Conservation (phyloP, 92 coral and sea anemone genomes). For the Actinernus sp. region DNA sequence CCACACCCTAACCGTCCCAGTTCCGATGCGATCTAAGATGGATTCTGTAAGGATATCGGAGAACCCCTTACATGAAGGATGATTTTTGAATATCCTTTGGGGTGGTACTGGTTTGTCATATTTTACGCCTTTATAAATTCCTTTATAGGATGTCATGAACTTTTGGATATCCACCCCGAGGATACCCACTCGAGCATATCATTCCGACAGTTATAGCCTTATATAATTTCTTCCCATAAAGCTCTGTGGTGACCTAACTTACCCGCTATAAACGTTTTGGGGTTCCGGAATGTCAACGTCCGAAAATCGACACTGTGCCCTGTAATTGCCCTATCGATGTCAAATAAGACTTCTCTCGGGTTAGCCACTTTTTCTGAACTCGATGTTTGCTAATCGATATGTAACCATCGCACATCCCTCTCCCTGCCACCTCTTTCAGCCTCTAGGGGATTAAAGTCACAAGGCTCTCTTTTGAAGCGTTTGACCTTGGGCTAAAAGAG, state of each 20-base stretch:
- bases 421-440: too few species aligned
- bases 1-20: slow-evolving; percentile 33
- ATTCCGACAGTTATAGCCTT: not conserved
- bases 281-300: too few species aligned
- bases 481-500: too few species aligned
- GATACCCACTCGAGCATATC: not conserved
- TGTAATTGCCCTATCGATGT: not conserved
- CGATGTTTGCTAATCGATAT: too few species aligned
- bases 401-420: too few species aligned
- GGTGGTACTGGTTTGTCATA: slow-evolving; percentile 3
- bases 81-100: slow-evolving; percentile 3
- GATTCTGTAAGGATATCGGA: slow-evolving; percentile 4
- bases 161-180: not conserved
- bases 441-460: too few species aligned
- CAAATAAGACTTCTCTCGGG: not conserved
- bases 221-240: too few species aligned
- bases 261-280: too few species aligned
- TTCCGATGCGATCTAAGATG: not conserved
- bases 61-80: not conserved
- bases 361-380: slow-evolving; percentile 5
- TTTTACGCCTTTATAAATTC: not conserved
- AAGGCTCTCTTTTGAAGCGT: too few species aligned
- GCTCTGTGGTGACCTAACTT: too few species aligned
- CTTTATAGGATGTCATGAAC: slow-evolving; percentile 3
- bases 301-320: slow-evolving; percentile 8